Conservation (phyloP, 2,113 vertebrate species). For the Myotis yumanensis region DNA sequence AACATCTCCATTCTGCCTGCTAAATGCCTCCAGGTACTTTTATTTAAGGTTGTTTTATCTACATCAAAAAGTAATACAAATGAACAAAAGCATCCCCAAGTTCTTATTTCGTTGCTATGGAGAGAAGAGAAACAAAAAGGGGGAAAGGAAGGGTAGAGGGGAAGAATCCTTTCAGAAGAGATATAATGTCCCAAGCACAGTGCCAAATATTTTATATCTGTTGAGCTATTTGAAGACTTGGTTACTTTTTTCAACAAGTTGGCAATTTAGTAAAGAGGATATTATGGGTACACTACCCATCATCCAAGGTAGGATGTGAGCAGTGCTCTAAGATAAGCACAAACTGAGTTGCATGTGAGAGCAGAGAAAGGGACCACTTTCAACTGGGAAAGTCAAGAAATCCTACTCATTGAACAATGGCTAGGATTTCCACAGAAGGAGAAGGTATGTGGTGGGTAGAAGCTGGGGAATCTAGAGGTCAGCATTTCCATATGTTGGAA, state of each 20-base stretch:
- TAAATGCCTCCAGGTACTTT: neutral
- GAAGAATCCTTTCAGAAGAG: neutral
- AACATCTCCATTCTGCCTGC: constrained; percentile 18
- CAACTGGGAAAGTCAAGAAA: neutral
- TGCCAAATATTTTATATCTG: neutral
- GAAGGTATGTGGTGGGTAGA: neutral
- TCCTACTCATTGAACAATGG: neutral
- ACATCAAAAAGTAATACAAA: constrained; percentile 30
- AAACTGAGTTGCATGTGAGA: neutral
- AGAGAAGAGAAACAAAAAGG: neutral
- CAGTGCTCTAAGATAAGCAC: neutral
- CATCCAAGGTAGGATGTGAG: neutral
- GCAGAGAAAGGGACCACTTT: neutral
- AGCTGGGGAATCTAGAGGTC: neutral
- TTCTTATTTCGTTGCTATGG: neutral
- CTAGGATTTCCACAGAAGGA: neutral
- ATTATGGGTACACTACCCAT: too few relatives aligned
- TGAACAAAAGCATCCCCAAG: neutral
- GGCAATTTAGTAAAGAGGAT: neutral
- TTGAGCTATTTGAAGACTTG: neutral
- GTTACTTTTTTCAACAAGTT: neutral
- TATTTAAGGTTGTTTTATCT: constrained; percentile 1
- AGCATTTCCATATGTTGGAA: neutral
- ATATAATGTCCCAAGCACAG: neutral
- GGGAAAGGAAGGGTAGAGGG: neutral